Evolutionary conservation across 1,140 invertebrate genomes (phyloP).

Genomic region (Polypedilum vanderplanki): DNA sequence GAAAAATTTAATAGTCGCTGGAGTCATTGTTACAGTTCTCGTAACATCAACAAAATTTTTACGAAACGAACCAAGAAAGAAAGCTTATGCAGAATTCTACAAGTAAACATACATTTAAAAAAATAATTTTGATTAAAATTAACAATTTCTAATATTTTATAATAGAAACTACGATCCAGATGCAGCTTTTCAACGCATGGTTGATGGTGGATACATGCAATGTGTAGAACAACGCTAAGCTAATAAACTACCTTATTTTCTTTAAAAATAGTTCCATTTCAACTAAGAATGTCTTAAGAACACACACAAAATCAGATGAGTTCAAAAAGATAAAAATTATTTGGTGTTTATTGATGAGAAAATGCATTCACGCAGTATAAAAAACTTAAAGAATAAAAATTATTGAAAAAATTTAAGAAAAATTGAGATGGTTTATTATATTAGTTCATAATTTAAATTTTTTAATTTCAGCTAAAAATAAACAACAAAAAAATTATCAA

Average conservation of each 20-base stretch:
- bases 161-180: slow-evolving; percentile 50
- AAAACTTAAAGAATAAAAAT: background rate
- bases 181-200: slow-evolving; percentile 50
- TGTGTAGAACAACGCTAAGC: slow-evolving; percentile 33
- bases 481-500: too few species aligned
- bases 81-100: slow-evolving; percentile 51
- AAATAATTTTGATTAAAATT: background rate
- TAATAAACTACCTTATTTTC: background rate
- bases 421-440: too few species aligned
- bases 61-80: slow-evolving; percentile 46
- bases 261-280: slow-evolving; percentile 1
- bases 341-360: background rate
- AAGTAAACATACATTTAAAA: slow-evolving; percentile 41
- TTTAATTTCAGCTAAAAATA: too few species aligned
- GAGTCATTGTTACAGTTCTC: slow-evolving; percentile 38
- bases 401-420: too few species aligned
- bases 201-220: slow-evolving; percentile 47
- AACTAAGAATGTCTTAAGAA: background rate
- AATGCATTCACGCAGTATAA: slow-evolving; percentile 8
- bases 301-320: background rate
- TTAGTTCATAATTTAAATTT: too few species aligned
- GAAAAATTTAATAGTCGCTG: slow-evolving; percentile 41
- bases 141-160: slow-evolving; percentile 24
- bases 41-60: slow-evolving; percentile 39
- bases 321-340: background rate